Base-by-base conservation (phyloP, 2,797 vertebrate species). In the Poeciliopsis paucimaculata region DNA sequence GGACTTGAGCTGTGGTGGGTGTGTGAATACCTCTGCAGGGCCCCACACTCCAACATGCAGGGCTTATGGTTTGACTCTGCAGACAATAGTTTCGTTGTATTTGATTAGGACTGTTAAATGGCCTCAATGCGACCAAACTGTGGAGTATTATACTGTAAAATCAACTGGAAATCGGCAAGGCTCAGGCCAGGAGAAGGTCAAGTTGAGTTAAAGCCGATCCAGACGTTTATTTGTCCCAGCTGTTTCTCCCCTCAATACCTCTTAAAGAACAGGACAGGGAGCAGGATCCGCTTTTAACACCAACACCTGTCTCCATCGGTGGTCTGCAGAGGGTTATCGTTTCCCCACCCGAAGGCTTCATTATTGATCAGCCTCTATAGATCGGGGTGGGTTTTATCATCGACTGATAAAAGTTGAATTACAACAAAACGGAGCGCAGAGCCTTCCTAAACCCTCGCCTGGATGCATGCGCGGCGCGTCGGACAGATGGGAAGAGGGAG, bases 391-490 rank as follows among this genome's bases (percentile, higher is more conserved):
- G 39, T 81, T 89, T 90, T 78, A 75, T 66, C 77, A 86, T 84
- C 68, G 88, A 93, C 86, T 90, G 89, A 87, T 91, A 51, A 86
- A 92, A 88, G 72, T 66, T 85, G 90, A 92, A 88, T 85, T 91
- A 86, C 73, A 62, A 77, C 68, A 71, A 10, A 46, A 84, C 79
- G 46, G n/a, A 26, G 74, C 76, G 72, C 77, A 23, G 80, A 80
- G 83, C 73, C 77, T 75, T 36, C 72, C 43, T 60, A 8, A 46
- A 62, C 75, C 12, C 6, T 28, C 1, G 28, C 77, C 75, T 3
- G 64, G 72, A 70, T 55, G 77, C n/a, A 23, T 16, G 28, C 45
- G 34, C 72, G 5, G 76, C 68, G 55, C 5, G 28, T 82, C 75
- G 34, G 60, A 46, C 64, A 64, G 84, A 68, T 13, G n/a, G 20